Evolutionary conservation across 2,797 vertebrate genomes (phyloP), one percentile per base, ranked within the genome.

Genomic region (Morus bassanus): DNA sequence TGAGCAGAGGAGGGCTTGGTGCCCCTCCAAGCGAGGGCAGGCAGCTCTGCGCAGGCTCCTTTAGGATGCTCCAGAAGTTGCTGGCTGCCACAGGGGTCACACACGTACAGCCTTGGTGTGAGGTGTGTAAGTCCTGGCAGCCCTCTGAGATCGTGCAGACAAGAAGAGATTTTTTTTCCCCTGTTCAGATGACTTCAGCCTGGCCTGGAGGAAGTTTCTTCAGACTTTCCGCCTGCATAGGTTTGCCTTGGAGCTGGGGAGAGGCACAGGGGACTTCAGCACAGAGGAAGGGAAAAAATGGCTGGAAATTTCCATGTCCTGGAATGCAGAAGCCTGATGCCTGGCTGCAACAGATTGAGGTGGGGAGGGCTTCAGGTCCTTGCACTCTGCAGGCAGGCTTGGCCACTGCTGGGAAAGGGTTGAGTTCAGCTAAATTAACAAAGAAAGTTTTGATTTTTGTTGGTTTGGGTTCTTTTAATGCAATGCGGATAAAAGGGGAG

Each of bases 261-360:
- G 37, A 89, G 53, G 51, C 72, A 45, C 45, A 39, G 75, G 64
- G 78, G 88, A 80, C 68, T 94, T 91, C 60, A 53, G 48, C 56
- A 45, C 31, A 60, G 54, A 74, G 45, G 48, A 93, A 72, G 41
- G 65, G 80, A 93, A 95, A 74, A 73, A 95, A 83, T 45, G 56
- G 37, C 45, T 97, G 92, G 76, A 96, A 96, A 85, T 88, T 95
- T 96, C 96, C 57, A 25, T 64, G 68, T 86, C 37, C 51, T 65
- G 41, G 78, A 73, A 31, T 88, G 82, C 50, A 91, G 68, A 79
- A 95, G 72, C 54, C 48, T 56, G 39, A 31, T 81, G 56, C 41
- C 35, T 65, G 56, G 31, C 41, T 87, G 10, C 67, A 67, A 63
- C 14, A 56, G n/a, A 45, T 51, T 2, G 6, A 61, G 30, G 13